Evolutionary conservation across 2,113 vertebrate species (phyloP), one percentile per base, ranked within the genome.

Genomic region (Rhinolophus sinicus): DNA sequence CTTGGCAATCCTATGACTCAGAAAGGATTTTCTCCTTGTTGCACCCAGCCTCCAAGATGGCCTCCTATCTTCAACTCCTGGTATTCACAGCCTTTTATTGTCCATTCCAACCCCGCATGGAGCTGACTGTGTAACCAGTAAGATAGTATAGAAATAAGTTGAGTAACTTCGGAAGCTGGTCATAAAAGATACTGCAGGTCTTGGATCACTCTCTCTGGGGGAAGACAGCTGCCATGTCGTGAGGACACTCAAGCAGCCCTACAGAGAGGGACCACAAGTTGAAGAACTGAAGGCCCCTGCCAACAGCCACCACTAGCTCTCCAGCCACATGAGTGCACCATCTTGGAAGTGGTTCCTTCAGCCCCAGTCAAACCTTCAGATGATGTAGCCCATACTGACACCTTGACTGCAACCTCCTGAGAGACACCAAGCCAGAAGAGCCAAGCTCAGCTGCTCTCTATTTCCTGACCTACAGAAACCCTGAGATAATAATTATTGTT

Each of bases 21-120:
- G 80, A 81, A 80, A 69, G 21, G 26, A 35, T 52, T 90, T 87
- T 82, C 47, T 89, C 35, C 35, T 72, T 54, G 72, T 35, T 30
- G 76, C 19, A 52, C 44, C 85, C 90, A 67, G 44, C 50, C 60
- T 88, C 52, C 19, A 52, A 44, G 40, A 78, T 13, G 38, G 69
- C 52, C 38, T 28, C 50, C 30, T 7, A 5, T 52, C 67, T 47
- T 88, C 16, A n/a, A 33, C 9, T 56, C 18, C 76, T 56, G 24
- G 35, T 4, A 72, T 26, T 77, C 7, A 40, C 0, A 9, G 15
- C 2, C 21, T 56, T 80, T 8, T 58, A 13, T 56, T 4, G 8
- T 21, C 14, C 60, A 24, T 86, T n/a, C 50, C 15, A 77, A 70
- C 14, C 40, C 40, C 4, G 3, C 1, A 8, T 19, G 16, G 52